Conservation (phyloP, 2,113 vertebrate species). For the Brachypteracias leptosomus region DNA sequence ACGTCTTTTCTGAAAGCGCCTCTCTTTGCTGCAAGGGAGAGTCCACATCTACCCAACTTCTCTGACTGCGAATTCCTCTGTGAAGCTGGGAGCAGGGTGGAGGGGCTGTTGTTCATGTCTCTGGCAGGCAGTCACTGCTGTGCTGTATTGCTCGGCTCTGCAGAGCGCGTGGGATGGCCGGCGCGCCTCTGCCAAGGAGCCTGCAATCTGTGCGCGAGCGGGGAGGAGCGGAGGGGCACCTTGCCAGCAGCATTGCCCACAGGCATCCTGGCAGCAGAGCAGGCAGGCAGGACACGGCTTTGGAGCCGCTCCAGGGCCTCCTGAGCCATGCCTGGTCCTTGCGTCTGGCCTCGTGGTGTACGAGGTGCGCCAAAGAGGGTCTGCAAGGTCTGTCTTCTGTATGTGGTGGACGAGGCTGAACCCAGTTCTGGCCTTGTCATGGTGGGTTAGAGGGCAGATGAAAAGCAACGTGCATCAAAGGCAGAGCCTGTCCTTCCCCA, state of each 20-base stretch:
- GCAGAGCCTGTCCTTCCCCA: neutral
- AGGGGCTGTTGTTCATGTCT: neutral
- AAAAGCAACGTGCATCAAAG: neutral
- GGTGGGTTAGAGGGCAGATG: neutral
- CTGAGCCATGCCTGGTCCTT: neutral
- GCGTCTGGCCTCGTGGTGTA: neutral
- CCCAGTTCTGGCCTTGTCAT: neutral
- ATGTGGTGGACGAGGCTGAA: accelerated
- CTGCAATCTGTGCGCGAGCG: neutral
- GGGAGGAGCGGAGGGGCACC: neutral
- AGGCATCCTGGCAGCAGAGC: neutral
- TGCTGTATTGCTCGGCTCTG: neutral
- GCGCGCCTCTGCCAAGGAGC: neutral
- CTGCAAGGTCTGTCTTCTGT: neutral
- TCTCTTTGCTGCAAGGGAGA: neutral
- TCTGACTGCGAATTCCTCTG: neutral
- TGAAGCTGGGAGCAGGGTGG: accelerated
- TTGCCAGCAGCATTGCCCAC: constrained; percentile 1
- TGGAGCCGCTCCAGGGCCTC: neutral
- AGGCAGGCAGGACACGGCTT: neutral
- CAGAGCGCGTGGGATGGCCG: neutral
- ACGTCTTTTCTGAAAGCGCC: neutral
- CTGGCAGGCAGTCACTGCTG: neutral
- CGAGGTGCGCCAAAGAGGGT: neutral
- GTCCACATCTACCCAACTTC: neutral